Base-by-base conservation (phyloP, 1,140 invertebrate genomes). In the Carcinoscorpius rotundicauda region DNA sequence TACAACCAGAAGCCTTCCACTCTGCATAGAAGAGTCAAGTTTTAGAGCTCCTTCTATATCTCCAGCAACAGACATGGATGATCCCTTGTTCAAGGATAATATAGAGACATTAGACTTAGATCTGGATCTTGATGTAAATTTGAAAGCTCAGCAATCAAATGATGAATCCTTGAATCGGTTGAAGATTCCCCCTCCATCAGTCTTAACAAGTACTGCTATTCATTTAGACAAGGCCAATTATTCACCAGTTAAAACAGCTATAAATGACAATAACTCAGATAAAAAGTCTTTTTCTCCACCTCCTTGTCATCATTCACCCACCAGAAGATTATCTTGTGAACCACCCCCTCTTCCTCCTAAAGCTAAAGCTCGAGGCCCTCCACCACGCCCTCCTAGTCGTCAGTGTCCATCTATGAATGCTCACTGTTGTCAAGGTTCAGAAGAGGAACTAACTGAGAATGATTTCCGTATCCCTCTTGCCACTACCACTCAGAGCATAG, bases 301-400 rank as follows among this genome's bases (percentile, higher is more conserved):
- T 29, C 58, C 60, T 58, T 29, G 29, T 29, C 29, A 29, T 29
- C 29, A 29, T 29, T 29, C 29, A 29, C 58, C 60, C 58, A 9
- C 63, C 10, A 50, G 67, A 48, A 52, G 64, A 61, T 58, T 68
- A n/a, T 63, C 61, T 59, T 65, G 57, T 60, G 67, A 68, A 63
- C 67, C 67, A 6, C 67, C 67, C 8, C 67, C 67, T 52, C 58
- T 68, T 52, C 67, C 67, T 52, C 67, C 67, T 10, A 68, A 68
- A 62, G 67, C 64, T 10, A 6, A 62, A 49, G 58, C 67, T 55
- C 56, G 67, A 58, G 67, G 67, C 3, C 67, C 67, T 8, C 67
- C 67, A 11, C 67, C 67, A n/a, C 57, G 67, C 0, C 67, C 67
- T 29, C 67, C 67, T 3, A 68, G 67, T 58, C 58, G 67, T 5